A percentile compares a stretch with the other conserved stretches of the same genome.
These are phyloP conservation scores for Phyllotreta striolata DNA, from an alignment of 2,888 invertebrate genomes.

Conservation along the genomic window DNA sequence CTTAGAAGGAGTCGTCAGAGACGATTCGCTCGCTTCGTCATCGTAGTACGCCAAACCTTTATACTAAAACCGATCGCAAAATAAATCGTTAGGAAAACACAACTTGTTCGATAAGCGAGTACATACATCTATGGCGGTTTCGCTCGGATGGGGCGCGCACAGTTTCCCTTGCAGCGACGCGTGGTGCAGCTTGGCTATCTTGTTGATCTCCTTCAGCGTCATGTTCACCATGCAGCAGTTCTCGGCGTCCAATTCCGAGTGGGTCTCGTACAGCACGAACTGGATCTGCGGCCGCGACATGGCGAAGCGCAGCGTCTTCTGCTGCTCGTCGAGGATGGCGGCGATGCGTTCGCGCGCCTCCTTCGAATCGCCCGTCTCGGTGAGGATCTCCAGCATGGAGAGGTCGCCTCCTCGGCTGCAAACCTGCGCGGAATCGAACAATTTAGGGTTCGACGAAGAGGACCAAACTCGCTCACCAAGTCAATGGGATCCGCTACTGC, in stretches of 20 bases:
- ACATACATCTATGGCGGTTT: neutral
- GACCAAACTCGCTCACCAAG: slow-evolving; percentile 60
- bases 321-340: slow-evolving; percentile 77
- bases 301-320: slow-evolving; percentile 74
- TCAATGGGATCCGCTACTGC: slow-evolving; percentile 83
- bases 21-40: slow-evolving; percentile 33
- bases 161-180: slow-evolving; percentile 59
- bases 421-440: slow-evolving; percentile 52
- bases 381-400: slow-evolving; percentile 76
- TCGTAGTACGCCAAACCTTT: slow-evolving; percentile 42
- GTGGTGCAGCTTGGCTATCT: slow-evolving; percentile 74
- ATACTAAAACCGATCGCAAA: slow-evolving; percentile 42
- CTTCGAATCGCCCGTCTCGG: slow-evolving; percentile 72
- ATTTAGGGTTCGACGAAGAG: neutral
- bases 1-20: slow-evolving; percentile 5
- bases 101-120: too few species aligned
- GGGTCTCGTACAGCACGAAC: slow-evolving; percentile 81
- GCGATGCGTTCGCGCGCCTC: slow-evolving; percentile 70
- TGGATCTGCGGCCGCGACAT: slow-evolving; percentile 83
- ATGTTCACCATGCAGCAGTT: slow-evolving; percentile 76
- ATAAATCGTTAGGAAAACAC: slow-evolving; percentile 4
- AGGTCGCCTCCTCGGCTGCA: slow-evolving; percentile 81
- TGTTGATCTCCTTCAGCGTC: slow-evolving; percentile 75
- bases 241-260: slow-evolving; percentile 78
- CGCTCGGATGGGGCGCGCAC: slow-evolving; percentile 26